These are phyloP conservation scores for Trachops cirrhosus DNA, from an alignment of 2,797 vertebrate species.

Conservation along the genomic window DNA sequence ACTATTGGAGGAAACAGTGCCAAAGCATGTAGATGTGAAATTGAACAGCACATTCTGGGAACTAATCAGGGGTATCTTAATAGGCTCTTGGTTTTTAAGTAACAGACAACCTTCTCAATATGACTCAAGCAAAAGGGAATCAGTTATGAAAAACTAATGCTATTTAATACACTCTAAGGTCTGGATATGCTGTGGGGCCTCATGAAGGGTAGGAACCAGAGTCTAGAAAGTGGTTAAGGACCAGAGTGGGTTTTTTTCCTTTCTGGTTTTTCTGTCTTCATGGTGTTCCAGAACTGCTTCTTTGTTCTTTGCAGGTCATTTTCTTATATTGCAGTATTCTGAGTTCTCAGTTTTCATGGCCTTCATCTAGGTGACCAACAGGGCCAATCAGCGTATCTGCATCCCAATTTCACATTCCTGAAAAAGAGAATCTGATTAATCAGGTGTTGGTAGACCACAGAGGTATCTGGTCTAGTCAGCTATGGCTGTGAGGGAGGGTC, in stretches of 20 bases:
- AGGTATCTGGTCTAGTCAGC: neutral
- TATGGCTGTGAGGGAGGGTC: neutral
- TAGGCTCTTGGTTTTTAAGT: constrained; percentile 1
- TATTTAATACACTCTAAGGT: constrained; percentile 29
- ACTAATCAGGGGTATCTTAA: neutral
- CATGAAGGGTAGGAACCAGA: neutral
- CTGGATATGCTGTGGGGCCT: neutral
- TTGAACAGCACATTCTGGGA: neutral
- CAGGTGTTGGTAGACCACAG: neutral
- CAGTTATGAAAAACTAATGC: neutral
- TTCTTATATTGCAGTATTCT: neutral
- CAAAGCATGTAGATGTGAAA: neutral
- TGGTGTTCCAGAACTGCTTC: neutral
- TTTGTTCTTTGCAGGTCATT: constrained; percentile 28
- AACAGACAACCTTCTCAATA: neutral
- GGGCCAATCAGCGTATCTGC: neutral
- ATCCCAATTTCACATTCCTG: constrained; percentile 33
- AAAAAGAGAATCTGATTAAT: constrained; percentile 13
- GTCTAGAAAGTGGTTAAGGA: neutral
- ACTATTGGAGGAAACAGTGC: neutral
- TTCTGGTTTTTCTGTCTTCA: constrained; percentile 1
- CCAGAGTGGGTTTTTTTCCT: neutral
- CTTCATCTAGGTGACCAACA: neutral
- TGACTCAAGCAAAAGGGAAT: neutral
- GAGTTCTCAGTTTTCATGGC: neutral